phyloP scores from a whole-genome alignment of 2,113 vertebrate genomes.

The Scalopus aquaticus region DNA sequence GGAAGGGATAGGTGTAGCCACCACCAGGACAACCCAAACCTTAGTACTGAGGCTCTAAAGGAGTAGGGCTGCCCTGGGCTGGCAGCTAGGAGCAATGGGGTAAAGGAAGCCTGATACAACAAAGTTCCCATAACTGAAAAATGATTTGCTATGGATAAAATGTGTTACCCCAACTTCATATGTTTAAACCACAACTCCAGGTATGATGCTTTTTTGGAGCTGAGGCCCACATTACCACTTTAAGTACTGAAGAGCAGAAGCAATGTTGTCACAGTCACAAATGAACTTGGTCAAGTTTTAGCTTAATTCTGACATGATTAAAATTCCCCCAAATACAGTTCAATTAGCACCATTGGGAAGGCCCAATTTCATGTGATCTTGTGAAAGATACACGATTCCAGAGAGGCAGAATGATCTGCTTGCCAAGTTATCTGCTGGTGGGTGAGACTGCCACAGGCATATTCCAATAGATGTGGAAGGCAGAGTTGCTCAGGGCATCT shows the following conservation, averaged over 20 bases:
- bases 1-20: not conserved
- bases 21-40: not conserved
- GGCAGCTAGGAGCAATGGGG: not conserved
- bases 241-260: not conserved
- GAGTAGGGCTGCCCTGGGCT: not conserved
- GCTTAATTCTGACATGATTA: not conserved
- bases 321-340: not conserved
- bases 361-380: not conserved
- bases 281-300: not conserved
- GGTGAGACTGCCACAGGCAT: not conserved
- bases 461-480: not conserved
- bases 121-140: too few relatives aligned
- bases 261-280: not conserved
- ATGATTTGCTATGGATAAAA: too few relatives aligned
- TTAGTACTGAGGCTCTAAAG: not conserved
- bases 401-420: not conserved
- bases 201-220: too few relatives aligned
- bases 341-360: not conserved
- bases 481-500: not conserved
- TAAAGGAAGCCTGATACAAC: too few relatives aligned
- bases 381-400: not conserved
- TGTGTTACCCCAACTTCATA: too few relatives aligned
- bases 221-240: too few relatives aligned
- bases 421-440: not conserved
- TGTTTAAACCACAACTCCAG: too few relatives aligned